Evolutionary conservation across 2,113 vertebrate species (phyloP), one percentile per base, ranked within the genome.

Genomic region (Phalacrocorax aristotelis): DNA sequence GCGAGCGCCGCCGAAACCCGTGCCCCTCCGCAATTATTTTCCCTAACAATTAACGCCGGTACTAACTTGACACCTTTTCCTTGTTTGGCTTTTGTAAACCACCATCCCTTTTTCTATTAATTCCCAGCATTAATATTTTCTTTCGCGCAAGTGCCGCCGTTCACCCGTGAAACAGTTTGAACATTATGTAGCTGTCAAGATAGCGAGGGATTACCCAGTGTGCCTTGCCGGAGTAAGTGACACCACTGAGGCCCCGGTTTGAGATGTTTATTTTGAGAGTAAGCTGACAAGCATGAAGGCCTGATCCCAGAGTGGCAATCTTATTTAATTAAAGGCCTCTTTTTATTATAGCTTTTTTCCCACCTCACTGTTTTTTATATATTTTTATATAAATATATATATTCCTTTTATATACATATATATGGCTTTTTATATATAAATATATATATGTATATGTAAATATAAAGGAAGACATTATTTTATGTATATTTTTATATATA

Each of bases 191-290:
- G 99, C 99, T 99, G 99, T 99, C 99, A 99, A 98, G 99, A 98
- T 98, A 99, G 98, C 98, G 98, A 98, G 99, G 99, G 99, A 99
- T 99, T 99, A 99, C 99, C 99, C 99, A 98, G 99, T 81, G 98
- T 98, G 98, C 99, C 97, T 98, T 99, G 99, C 98, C 89, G 96
- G 98, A 97, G 98, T 98, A 98, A 98, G 98, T 98, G 98, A 98
- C 98, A 98, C 98, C 97, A 83, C 97, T 70, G 98, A 98, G 98
- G 98, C 98, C 97, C 91, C 17, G 97, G 97, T 98, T 98, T 99
- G 99, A 99, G 99, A 99, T 99, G 98, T 99, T 99, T 99, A 99
- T 99, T 99, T 99, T 98, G 98, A 98, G 99, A 98, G 98, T 95
- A 98, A 98, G 98, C 98, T 99, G 99, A 99, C 99, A 99, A 98